Evolutionary conservation across 2,797 vertebrate species (phyloP).

Genomic region (Telmatherina bonti): DNA sequence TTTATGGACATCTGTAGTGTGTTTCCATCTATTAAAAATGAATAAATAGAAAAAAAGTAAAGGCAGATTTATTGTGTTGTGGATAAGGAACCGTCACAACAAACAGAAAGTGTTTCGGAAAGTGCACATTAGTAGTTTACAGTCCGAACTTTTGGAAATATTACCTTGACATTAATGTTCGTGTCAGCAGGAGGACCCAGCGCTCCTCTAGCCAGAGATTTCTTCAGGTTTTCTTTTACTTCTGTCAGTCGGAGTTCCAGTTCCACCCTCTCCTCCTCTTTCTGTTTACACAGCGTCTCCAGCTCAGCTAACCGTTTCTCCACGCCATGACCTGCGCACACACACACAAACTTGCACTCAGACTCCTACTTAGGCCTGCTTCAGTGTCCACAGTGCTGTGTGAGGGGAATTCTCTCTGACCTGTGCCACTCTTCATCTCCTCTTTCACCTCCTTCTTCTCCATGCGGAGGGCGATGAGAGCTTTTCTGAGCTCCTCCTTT

Average conservation of each 20-base stretch:
- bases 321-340: slow-evolving; percentile 71
- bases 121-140: not conserved
- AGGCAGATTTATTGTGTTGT: no score
- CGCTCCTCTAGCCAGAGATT: slow-evolving; percentile 92
- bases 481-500: slow-evolving; percentile 88
- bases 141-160: no score
- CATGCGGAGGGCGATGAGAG: slow-evolving; percentile 86
- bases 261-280: slow-evolving; percentile 91
- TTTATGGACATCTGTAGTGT: no score
- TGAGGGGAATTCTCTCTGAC: slow-evolving; percentile 73
- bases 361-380: slow-evolving; percentile 5
- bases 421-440: slow-evolving; percentile 84
- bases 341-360: slow-evolving; percentile 9
- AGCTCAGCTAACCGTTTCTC: slow-evolving; percentile 86
- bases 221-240: slow-evolving; percentile 95
- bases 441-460: slow-evolving; percentile 90
- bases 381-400: slow-evolving; percentile 14
- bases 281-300: slow-evolving; percentile 90
- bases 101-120: no score
- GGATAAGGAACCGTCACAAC: no score
- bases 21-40: no score
- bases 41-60: no score
- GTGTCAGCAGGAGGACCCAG: slow-evolving; percentile 84
- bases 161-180: slow-evolving; percentile 79
- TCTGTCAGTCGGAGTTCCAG: slow-evolving; percentile 91